Base-by-base conservation (phyloP, 1,140 invertebrate genomes). In the Stegodyphus mimosarum region DNA sequence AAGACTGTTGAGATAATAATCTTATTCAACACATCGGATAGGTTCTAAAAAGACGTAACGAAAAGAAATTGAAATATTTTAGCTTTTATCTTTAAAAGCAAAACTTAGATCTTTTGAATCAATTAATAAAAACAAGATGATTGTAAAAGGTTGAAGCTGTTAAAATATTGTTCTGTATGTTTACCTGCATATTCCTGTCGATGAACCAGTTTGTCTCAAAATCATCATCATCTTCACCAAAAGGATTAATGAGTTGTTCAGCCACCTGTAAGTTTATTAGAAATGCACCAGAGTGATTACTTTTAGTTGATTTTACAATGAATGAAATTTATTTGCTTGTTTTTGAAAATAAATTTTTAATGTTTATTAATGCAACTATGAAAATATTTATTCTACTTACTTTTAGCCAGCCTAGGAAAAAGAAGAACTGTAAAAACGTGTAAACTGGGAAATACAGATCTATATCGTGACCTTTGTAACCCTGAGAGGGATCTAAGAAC, bases 351-450 rank as follows among this genome's bases (percentile, higher is more conserved):
- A 33, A 33, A 33, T 33, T 33, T 33, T 3, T 33, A 33, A 33
- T 33, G 33, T 33, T 33, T 33, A 33, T 33, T 33, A 33, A 33
- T 33, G 33, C 33, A 33, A 33, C 33, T 33, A 33, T 1, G 1
- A 33, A 33, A 33, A 33, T n/a, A n/a, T n/a, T n/a, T n/a, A 33
- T 33, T 33, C n/a, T n/a, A 49, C 63, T 49, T 33, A 89, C 89
- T 75, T 90, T 88, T 49, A 98, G 91, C 97, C 97, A 98, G 48
- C 97, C 97, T 88, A 98, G 95, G 92, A 98, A 99, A 91, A 98
- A 98, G 90, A 96, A 95, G 90, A 98, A 98, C 95, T 97, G 92
- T 67, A 93, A 93, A 90, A 88, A 84, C 6, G 87, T 88, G 70
- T 89, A 88, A 89, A 91, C 50, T 7, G 84, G 89, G 51, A 87